A percentile compares a stretch with the other conserved stretches of the same genome.
Evolutionary conservation across 1,140 invertebrate genomes (phyloP).

Genomic region (Melipona quadrifasciata): DNA sequence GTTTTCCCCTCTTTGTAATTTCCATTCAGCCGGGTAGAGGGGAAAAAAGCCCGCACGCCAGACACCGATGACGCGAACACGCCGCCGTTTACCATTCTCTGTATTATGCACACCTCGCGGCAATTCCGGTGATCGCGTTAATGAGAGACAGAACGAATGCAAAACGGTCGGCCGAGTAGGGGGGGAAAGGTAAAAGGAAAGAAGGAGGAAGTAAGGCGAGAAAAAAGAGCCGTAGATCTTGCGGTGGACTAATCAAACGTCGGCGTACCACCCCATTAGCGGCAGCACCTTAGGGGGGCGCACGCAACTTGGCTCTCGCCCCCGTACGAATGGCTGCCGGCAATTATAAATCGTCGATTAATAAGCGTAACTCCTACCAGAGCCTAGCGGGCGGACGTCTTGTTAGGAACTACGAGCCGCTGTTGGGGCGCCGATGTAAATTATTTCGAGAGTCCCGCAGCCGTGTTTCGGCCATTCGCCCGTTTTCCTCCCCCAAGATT

Average conservation of each 20-base stretch:
- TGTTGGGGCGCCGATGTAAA: conserved; percentile 29
- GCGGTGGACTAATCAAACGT: conserved; percentile 73
- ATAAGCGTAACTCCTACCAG: conserved; percentile 66
- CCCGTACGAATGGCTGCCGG: conserved; percentile 55
- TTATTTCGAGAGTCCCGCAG: conserved; percentile 35
- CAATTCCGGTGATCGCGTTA: conserved; percentile 18
- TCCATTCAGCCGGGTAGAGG: too few relatives aligned
- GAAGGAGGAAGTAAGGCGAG: too few relatives aligned
- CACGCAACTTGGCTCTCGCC: conserved; percentile 49
- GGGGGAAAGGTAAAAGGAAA: too few relatives aligned
- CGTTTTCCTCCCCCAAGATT: neutral
- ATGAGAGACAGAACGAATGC: conserved; percentile 6
- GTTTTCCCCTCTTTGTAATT: too few relatives aligned
- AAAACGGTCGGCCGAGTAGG: neutral
- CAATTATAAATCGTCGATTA: conserved; percentile 76
- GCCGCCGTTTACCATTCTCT: conserved; percentile 3
- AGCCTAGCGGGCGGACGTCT: conserved; percentile 25
- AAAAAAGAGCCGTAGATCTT: conserved; percentile 67
- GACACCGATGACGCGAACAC: neutral
- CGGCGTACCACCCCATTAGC: conserved; percentile 70
- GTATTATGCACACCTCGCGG: neutral
- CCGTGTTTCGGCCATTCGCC: conserved; percentile 9
- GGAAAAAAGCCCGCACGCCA: too few relatives aligned
- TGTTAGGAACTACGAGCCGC: conserved; percentile 21
- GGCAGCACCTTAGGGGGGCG: conserved; percentile 62